These are phyloP conservation scores for Aphaenogaster rudis DNA, from an alignment of 1,140 invertebrate species.

Conservation along the genomic window DNA sequence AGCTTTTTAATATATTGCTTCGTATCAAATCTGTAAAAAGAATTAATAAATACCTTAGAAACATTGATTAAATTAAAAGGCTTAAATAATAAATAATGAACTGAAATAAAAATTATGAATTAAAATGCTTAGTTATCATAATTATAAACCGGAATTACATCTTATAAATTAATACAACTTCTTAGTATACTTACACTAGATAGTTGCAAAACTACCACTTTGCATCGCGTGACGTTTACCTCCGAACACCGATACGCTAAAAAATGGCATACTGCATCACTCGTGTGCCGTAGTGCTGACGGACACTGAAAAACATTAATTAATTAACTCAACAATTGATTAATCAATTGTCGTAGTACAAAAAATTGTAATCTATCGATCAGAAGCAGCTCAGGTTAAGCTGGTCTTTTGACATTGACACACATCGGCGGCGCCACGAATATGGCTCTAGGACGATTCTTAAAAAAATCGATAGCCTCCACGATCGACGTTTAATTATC, in stretches of 20 bases:
- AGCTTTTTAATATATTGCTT: constrained; percentile 37
- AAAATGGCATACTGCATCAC: neutral
- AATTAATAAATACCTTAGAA: neutral
- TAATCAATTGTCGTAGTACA: neutral
- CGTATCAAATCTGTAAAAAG: constrained; percentile 6
- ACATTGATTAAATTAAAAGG: neutral
- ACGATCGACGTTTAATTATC: neutral
- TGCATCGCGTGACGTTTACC: neutral
- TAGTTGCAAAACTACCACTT: neutral
- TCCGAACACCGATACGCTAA: neutral
- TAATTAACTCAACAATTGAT: neutral
- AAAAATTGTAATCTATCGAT: neutral
- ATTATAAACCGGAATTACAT: neutral
- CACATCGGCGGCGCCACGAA: neutral
- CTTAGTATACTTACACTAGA: neutral
- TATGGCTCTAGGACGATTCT: neutral
- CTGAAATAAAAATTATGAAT: neutral
- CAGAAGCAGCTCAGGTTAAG: neutral
- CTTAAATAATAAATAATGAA: neutral
- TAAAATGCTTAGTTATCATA: neutral
- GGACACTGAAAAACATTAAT: neutral
- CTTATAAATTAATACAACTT: neutral
- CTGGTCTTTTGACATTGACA: neutral
- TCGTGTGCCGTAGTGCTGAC: neutral
- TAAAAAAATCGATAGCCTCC: neutral